These are phyloP conservation scores for Tricholaema leucomelas DNA, from an alignment of 2,113 vertebrate species.

Conservation along the genomic window DNA sequence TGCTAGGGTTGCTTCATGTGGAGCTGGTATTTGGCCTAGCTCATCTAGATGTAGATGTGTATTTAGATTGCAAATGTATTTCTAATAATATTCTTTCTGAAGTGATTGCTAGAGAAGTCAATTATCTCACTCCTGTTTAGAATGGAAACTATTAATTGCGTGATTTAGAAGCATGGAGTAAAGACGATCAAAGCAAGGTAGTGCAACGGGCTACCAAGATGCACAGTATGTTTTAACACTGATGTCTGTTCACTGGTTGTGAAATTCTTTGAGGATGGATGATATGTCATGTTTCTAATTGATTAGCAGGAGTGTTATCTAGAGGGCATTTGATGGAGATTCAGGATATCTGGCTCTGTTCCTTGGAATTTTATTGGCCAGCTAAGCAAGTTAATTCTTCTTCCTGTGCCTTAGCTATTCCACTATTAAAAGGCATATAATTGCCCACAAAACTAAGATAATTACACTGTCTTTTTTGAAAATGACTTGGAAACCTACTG, in stretches of 20 bases:
- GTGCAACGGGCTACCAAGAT: background rate
- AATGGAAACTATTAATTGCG: conserved; percentile 6
- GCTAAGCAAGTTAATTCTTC: background rate
- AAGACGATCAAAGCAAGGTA: conserved; percentile 30
- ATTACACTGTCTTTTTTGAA: background rate
- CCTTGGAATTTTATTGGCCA: background rate
- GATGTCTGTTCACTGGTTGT: background rate
- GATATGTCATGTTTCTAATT: conserved; percentile 22
- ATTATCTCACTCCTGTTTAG: background rate
- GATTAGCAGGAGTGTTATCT: conserved; percentile 38
- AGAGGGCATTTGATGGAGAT: background rate
- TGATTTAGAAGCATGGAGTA: background rate
- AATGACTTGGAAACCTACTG: background rate
- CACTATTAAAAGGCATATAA: conserved; percentile 3
- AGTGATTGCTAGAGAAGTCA: background rate
- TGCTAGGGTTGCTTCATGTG: accelerated
- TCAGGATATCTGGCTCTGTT: conserved; percentile 5
- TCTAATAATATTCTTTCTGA: background rate
- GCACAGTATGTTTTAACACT: background rate
- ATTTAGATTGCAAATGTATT: conserved; percentile 20
- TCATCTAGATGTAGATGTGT: background rate
- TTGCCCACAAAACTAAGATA: background rate
- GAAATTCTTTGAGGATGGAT: conserved; percentile 16
- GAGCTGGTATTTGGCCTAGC: background rate
- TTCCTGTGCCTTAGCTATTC: background rate